Evolutionary conservation across 2,797 vertebrate genomes (phyloP), one percentile per base, ranked within the genome.

Genomic region (Sylvia borin): DNA sequence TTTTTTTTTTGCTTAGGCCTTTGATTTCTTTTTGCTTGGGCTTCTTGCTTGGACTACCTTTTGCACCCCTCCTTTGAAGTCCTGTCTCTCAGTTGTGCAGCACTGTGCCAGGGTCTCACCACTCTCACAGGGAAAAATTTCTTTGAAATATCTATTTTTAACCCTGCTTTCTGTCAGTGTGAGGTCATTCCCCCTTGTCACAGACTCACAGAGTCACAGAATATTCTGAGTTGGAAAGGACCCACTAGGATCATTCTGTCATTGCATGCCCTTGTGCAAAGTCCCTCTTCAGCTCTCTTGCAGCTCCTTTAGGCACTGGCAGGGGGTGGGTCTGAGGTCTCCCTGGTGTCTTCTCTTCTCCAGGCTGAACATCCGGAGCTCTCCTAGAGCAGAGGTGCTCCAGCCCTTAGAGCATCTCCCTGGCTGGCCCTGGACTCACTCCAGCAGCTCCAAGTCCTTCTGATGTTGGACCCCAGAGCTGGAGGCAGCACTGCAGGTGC

Each of bases 331-430:
- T 70, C 34, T 26, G 4, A 34, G 25, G 5, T 62, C 14, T 70
- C 21, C 9, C 4, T 2, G 5, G 17, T 36, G 14, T 31, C 31
- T 31, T 34, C 10, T 38, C n/a, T 68, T 76, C 29, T 61, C 31
- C 57, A 55, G 42, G 34, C 27, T 53, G 71, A 21, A 24, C 18
- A 27, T 1, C 5, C 3, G 4, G n/a, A 47, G 13, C 25, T 54
- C 29, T 68, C 9, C 20, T 24, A 53, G 47, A 53, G 25, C 53
- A 88, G n/a, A 66, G n/a, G 38, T 0, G n/a, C 16, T 65, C 32
- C 13, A 79, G 36, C 3, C 11, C 24, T 65, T 0, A 13, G 13
- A n/a, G 5, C 67, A 5, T 7, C 26, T 62, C 5, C 0, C 0
- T 36, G 36, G 22, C 11, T 43, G 65, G 27, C 45, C 66, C 45